phyloP scores from a whole-genome alignment of 1,140 invertebrate genomes.

The Eubasilissa regina region DNA sequence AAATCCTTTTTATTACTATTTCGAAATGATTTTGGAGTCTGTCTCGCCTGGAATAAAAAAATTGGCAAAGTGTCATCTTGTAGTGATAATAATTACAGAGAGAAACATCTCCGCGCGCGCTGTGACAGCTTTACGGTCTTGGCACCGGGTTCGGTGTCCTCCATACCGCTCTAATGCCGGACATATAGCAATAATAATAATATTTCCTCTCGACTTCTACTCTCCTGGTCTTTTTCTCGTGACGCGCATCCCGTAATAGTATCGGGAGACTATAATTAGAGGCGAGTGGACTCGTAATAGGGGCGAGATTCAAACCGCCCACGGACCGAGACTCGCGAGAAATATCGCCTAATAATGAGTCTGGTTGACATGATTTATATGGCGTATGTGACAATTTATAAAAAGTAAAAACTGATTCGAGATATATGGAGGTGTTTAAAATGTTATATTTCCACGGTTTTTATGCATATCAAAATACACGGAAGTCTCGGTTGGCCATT shows the following conservation, averaged over 20 bases:
- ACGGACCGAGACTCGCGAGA: conserved; percentile 50
- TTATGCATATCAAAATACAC: conserved; percentile 13
- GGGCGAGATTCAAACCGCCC: conserved; percentile 50
- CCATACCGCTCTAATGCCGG: conserved; percentile 30
- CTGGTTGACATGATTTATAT: conserved; percentile 57
- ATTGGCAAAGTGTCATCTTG: conserved; percentile 50
- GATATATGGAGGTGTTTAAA: conserved; percentile 48
- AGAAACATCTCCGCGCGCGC: conserved; percentile 40
- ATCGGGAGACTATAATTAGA: conserved; percentile 57
- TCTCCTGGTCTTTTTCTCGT: conserved; percentile 38
- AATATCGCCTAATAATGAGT: conserved; percentile 61
- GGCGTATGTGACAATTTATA: conserved; percentile 58
- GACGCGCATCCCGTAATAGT: conserved; percentile 54
- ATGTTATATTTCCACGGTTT: conserved; percentile 35
- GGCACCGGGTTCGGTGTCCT: conserved; percentile 58
- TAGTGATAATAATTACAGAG: conserved; percentile 49
- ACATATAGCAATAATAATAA: conserved; percentile 52
- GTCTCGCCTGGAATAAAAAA: conserved; percentile 34
- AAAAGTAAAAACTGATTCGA: conserved; percentile 55
- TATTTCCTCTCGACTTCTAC: conserved; percentile 46
- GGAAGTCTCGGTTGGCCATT: conserved; percentile 4
- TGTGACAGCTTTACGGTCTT: conserved; percentile 58
- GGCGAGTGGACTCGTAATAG: conserved; percentile 51
- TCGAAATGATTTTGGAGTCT: conserved; percentile 35
- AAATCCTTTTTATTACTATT: conserved; percentile 42